These are phyloP conservation scores for Timandra comae DNA, from an alignment of 2,888 invertebrate species.

Conservation along the genomic window DNA sequence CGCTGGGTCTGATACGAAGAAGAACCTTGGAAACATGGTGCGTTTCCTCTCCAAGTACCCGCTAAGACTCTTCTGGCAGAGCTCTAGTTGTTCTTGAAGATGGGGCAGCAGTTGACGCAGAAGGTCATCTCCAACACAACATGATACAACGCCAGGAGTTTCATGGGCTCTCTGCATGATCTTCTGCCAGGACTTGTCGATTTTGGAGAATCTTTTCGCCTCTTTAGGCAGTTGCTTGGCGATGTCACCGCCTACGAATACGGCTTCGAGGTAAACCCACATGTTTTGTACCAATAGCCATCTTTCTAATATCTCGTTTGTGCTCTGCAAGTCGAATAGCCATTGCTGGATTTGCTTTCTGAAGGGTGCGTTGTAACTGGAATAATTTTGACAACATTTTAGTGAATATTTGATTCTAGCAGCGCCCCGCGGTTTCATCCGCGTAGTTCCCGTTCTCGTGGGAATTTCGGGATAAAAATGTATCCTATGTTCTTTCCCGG, in stretches of 20 bases:
- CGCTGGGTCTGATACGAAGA: conserved; percentile 96
- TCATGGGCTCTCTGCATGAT: conserved; percentile 98
- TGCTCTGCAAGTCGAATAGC: conserved; percentile 95
- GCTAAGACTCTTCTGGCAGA: conserved; percentile 97
- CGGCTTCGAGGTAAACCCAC: conserved; percentile 99
- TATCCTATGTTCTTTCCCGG: too few relatives aligned
- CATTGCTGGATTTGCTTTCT: conserved; percentile 97
- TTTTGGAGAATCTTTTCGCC: conserved; percentile 95
- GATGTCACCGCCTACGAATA: conserved; percentile 98
- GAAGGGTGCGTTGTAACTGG: conserved; percentile 96
- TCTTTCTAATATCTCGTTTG: conserved; percentile 96
- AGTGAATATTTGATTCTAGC: too few relatives aligned
- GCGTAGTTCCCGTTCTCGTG: too few relatives aligned
- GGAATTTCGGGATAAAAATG: too few relatives aligned
- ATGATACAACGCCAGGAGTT: conserved; percentile 95
- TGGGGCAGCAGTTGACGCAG: conserved; percentile 94
- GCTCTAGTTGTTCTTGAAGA: conserved; percentile 95
- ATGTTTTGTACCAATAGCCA: conserved; percentile 98
- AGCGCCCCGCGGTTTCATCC: too few relatives aligned
- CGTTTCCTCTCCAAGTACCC: conserved; percentile 95
- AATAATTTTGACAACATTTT: too few relatives aligned
- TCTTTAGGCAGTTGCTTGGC: conserved; percentile 98
- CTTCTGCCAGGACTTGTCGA: conserved; percentile 99
- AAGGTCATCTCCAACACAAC: conserved; percentile 97
- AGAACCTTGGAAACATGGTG: conserved; percentile 95